Evolutionary conservation across 2,113 vertebrate genomes (phyloP).

Genomic region (Strix aluco): DNA sequence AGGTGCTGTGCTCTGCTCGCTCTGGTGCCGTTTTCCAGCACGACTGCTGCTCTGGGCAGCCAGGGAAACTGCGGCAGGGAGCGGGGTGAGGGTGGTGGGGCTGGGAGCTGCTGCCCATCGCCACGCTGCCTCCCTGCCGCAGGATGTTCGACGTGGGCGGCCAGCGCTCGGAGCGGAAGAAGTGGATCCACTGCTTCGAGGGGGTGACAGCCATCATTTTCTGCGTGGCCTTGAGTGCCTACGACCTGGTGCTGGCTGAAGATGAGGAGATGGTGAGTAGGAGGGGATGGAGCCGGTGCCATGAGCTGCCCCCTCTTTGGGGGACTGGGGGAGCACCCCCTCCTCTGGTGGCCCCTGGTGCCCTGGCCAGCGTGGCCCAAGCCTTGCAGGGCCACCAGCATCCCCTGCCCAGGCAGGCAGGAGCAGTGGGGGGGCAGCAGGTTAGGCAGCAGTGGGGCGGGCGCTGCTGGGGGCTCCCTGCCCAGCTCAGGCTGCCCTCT

Average conservation of each 20-base stretch:
- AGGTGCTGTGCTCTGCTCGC: rapidly evolving
- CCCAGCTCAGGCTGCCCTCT: not conserved
- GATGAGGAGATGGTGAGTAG: conserved; percentile 97
- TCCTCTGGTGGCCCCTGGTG: not conserved
- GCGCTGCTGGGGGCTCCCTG: not conserved
- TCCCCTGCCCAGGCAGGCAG: not conserved
- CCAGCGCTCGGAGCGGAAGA: conserved; percentile 96
- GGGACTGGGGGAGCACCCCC: not conserved
- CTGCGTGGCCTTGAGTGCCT: conserved; percentile 95
- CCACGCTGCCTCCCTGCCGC: not conserved
- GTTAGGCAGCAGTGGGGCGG: not conserved
- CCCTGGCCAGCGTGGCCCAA: not conserved
- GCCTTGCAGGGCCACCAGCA: not conserved
- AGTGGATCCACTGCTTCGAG: conserved; percentile 99
- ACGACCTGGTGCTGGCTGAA: conserved; percentile 96
- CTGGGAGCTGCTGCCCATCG: rapidly evolving
- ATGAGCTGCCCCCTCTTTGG: rapidly evolving
- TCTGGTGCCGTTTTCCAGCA: not conserved
- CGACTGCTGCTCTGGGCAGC: not conserved
- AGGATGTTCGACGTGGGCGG: conserved; percentile 99
- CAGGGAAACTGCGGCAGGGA: not conserved
- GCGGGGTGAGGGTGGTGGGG: rapidly evolving
- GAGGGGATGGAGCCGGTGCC: rapidly evolving
- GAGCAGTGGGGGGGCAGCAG: not conserved
- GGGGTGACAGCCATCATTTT: conserved; percentile 99